Percentiles rank a stretch among this genome's conserved stretches.
Evolutionary conservation across 2,113 vertebrate species (phyloP).

Genomic region (Equus quagga): DNA sequence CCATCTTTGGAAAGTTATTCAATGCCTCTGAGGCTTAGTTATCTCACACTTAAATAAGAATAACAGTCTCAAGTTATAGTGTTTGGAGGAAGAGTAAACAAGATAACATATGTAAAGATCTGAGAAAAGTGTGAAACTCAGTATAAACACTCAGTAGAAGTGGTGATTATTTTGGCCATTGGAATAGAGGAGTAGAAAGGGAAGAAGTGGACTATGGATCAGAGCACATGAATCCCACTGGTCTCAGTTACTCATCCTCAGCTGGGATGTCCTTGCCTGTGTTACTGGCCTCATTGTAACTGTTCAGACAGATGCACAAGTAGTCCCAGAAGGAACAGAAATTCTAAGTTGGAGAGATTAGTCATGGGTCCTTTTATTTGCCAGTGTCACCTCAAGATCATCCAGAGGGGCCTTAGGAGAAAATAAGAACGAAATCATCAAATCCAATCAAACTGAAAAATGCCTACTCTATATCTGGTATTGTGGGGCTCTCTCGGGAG

Average conservation of each 20-base stretch:
- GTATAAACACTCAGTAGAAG: neutral
- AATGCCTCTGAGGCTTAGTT: neutral
- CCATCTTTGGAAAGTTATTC: neutral
- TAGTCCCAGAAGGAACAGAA: neutral
- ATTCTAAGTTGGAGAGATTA: neutral
- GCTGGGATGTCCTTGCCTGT: neutral
- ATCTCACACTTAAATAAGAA: neutral
- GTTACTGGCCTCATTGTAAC: neutral
- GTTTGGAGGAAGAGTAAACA: neutral
- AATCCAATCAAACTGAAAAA: neutral
- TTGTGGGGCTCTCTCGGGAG: neutral
- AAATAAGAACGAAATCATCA: neutral
- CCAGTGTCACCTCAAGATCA: neutral
- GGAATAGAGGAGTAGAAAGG: neutral
- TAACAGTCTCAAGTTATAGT: neutral
- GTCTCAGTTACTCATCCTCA: neutral
- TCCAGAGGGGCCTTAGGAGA: neutral
- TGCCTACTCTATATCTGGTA: neutral
- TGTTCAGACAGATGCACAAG: neutral
- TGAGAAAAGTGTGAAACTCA: neutral
- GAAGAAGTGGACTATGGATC: neutral
- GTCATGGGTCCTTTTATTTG: neutral
- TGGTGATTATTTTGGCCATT: neutral
- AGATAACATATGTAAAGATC: neutral
- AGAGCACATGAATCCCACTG: neutral